phyloP scores from a whole-genome alignment of 2,797 vertebrate genomes.

The Hypotaenidia okinawae region DNA sequence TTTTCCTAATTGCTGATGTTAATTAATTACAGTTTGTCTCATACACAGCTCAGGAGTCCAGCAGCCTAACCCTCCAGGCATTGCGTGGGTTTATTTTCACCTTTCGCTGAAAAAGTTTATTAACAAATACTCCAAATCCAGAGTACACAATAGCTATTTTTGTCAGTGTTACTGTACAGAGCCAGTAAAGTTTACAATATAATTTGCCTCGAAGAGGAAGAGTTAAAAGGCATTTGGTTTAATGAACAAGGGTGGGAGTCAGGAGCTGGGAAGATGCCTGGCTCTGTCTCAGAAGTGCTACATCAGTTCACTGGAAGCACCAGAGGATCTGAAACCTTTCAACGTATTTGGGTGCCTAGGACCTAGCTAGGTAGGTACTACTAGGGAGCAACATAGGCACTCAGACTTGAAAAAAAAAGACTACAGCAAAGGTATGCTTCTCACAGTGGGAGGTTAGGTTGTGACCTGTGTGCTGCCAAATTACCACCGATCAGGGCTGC shows the following conservation, averaged over 20 bases:
- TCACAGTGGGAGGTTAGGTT: accelerated
- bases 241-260: not conserved
- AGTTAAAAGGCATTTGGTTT: not conserved
- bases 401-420: not conserved
- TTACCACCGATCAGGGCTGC: accelerated
- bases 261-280: not conserved
- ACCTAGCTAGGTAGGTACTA: too few relatives aligned
- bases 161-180: not conserved
- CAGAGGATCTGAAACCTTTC: not conserved
- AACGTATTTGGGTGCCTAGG: not conserved
- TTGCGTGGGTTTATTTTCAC: not conserved
- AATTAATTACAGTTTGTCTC: not conserved
- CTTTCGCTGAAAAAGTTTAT: not conserved
- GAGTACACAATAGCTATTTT: not conserved
- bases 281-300: not conserved
- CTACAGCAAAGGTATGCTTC: not conserved
- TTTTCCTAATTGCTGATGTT: not conserved
- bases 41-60: not conserved
- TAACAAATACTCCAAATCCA: not conserved
- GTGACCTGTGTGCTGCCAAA: not conserved
- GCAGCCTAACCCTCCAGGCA: not conserved
- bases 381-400: accelerated
- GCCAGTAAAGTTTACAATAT: not conserved
- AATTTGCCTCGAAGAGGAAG: not conserved
- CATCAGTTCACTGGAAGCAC: not conserved